These are phyloP conservation scores for Nothobranchius furzeri DNA, from an alignment of 2,113 vertebrate species.

Conservation along the genomic window DNA sequence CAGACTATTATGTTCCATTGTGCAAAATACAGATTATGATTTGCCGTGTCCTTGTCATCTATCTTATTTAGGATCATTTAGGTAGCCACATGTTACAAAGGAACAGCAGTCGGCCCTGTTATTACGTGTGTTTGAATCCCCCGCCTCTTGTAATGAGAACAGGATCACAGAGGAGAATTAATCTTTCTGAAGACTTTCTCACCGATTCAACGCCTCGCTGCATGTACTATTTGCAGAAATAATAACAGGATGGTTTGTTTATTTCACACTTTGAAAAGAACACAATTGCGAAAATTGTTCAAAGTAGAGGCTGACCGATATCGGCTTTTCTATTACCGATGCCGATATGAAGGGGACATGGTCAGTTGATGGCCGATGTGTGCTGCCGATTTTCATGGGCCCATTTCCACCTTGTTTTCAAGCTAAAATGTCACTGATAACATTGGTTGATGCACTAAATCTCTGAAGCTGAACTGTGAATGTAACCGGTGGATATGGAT, in stretches of 20 bases:
- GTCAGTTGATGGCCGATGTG: too few species aligned
- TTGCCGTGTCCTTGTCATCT: conserved; percentile 74
- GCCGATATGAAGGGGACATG: too few species aligned
- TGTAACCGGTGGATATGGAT: too few species aligned
- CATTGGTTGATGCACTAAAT: too few species aligned
- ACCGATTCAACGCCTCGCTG: conserved; percentile 51
- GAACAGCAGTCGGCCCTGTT: conserved; percentile 68
- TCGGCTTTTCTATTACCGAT: too few species aligned
- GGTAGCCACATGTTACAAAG: conserved; percentile 74
- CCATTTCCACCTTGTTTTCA: too few species aligned
- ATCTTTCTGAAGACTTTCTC: conserved; percentile 62
- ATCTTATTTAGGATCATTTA: conserved; percentile 75
- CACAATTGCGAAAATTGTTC: not conserved
- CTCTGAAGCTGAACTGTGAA: too few species aligned
- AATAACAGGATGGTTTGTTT: conserved; percentile 5
- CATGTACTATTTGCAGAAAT: conserved; percentile 24
- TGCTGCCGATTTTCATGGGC: too few species aligned
- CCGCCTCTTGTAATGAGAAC: conserved; percentile 65
- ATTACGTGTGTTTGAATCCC: conserved; percentile 70
- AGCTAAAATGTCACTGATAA: too few species aligned
- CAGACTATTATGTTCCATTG: conserved; percentile 71
- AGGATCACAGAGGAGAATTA: conserved; percentile 66
- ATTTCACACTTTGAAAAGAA: not conserved
- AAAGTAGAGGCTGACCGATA: too few species aligned
- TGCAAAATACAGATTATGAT: conserved; percentile 76